Base-by-base conservation (phyloP, 2,888 invertebrate species). In the Leucania comma region DNA sequence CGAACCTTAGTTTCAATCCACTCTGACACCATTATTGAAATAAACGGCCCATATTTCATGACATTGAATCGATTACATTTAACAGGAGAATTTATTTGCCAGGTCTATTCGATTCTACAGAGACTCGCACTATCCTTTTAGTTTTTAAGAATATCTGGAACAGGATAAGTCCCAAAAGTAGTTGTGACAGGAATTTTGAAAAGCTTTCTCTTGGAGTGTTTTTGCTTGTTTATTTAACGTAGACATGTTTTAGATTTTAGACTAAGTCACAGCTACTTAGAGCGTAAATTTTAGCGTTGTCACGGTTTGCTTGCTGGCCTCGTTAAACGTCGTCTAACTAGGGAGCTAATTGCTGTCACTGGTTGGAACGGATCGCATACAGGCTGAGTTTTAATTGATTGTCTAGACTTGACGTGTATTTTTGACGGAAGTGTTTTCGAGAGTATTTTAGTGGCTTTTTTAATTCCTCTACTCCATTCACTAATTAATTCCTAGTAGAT, bases 11-110 rank as follows among this genome's bases (percentile, higher is more conserved):
- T 71, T 81, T 75, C 80, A 69, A 73, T 79, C 56, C 68, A 67
- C 70, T 61, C 68, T 81, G 81, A 81, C 84, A 79, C 79, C 73
- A 73, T 75, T 77, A 81, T 83, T 85, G 77, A 83, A 76, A 80
- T 79, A 80, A 84, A 83, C 74, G 81, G 78, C 70, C 76, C 73
- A 71, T 81, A 82, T 84, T 86, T 86, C 81, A 82, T 78, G 82
- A 75, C 50, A 72, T 67, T 64, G 68, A 86, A 81, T 82, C 81
- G 72, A 86, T 84, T 86, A 82, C 71, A 82, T 82, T 81, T 68
- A 70, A 70, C 60, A 68, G 35, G 54, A 69, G 60, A 81, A 81
- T 81, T 81, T 83, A 83, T 79, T 77, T 53, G 29, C 32, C 42
- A 10, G 9, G 70, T 48, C 57, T 22, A 20, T 26, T 38, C 38